Conservation (phyloP, 1,140 invertebrate genomes). For the Phocides pigmalion region DNA sequence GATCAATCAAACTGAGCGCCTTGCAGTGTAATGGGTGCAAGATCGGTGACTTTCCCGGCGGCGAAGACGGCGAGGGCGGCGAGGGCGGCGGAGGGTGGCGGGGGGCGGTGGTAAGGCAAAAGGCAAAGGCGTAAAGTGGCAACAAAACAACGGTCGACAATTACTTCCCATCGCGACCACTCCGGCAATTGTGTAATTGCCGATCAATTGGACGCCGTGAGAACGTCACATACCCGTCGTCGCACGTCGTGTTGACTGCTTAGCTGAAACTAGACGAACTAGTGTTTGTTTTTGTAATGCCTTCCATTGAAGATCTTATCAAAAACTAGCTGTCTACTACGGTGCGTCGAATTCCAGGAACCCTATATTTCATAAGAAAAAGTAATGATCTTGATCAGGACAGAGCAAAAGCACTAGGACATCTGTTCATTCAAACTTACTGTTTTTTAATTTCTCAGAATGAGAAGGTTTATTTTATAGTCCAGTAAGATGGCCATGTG, state of each 20-base stretch:
- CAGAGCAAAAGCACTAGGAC: no score
- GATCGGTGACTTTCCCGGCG: background rate
- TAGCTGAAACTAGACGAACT: background rate
- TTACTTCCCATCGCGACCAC: conserved; percentile 46
- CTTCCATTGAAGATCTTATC: background rate
- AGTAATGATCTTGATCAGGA: no score
- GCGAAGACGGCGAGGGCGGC: no score
- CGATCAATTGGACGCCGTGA: conserved; percentile 58
- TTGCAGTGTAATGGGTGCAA: background rate
- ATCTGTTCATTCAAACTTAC: no score
- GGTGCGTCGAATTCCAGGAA: no score
- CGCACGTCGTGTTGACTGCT: conserved; percentile 1
- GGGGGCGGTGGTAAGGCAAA: no score
- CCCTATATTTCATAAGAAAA: no score
- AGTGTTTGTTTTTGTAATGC: background rate
- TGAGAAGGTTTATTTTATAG: no score
- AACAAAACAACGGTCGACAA: conserved; percentile 37
- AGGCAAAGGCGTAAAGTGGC: conserved; percentile 29
- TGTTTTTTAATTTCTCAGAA: no score
- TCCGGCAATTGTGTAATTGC: conserved; percentile 68
- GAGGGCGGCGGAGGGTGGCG: no score
- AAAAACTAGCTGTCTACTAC: no score
- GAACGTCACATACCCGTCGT: conserved; percentile 40
- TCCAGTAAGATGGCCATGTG: no score
- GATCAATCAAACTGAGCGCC: background rate